Conservation (phyloP, 2,888 invertebrate genomes). For the Plebejus anna region DNA sequence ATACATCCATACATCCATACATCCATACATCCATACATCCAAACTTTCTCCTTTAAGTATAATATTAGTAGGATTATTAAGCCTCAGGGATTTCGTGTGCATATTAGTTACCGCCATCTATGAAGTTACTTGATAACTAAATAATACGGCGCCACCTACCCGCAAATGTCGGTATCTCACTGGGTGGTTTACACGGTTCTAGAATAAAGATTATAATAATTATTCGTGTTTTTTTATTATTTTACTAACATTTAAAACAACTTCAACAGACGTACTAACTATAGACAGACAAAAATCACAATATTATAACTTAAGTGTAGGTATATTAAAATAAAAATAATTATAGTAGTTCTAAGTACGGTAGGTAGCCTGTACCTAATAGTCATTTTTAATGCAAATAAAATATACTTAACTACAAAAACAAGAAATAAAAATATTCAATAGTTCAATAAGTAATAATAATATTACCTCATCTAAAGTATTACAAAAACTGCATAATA, state of each 20-base stretch:
- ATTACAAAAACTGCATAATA: not conserved
- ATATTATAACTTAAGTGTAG: not conserved
- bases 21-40: too few species aligned
- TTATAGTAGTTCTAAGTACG: not conserved
- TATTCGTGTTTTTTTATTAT: not conserved
- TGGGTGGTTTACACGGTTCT: not conserved
- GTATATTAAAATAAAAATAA: too few species aligned
- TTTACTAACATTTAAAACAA: conserved; percentile 10
- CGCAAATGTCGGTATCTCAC: not conserved
- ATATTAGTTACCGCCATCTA: too few species aligned
- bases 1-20: too few species aligned
- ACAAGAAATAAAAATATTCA: conserved; percentile 5
- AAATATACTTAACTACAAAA: not conserved
- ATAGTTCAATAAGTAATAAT: not conserved
- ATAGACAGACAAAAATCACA: conserved; percentile 18
- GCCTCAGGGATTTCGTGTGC: too few species aligned
- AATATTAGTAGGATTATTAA: too few species aligned
- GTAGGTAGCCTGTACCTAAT: too few species aligned
- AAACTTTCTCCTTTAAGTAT: too few species aligned
- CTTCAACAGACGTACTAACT: conserved; percentile 10
- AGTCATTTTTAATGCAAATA: not conserved
- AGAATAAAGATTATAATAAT: not conserved
- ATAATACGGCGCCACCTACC: not conserved
- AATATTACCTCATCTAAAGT: not conserved
- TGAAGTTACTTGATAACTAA: too few species aligned